Percentiles rank a stretch among this genome's conserved stretches.
These are phyloP conservation scores for Hyperoplus lanceolatus DNA, from an alignment of 2,797 vertebrate species.

Conservation along the genomic window DNA sequence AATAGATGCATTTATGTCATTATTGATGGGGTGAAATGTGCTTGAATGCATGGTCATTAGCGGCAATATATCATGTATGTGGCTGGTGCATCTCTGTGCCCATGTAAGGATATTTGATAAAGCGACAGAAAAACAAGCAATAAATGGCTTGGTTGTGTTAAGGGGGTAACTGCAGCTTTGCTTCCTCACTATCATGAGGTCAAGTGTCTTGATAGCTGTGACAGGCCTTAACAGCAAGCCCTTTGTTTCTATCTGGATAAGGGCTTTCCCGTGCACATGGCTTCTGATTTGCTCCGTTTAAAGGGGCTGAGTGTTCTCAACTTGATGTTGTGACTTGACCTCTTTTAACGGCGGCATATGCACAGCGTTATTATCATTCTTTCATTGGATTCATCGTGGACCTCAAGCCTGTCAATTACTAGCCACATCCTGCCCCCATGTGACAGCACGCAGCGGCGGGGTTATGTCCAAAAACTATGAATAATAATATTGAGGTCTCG, in stretches of 20 bases:
- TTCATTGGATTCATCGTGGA: conserved; percentile 36
- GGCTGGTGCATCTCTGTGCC: background rate
- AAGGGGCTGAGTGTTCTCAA: conserved; percentile 51
- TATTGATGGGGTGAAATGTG: background rate
- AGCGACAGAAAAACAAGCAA: conserved; percentile 27
- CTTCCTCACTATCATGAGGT: conserved; percentile 63
- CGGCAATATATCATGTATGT: background rate
- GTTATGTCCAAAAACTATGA: conserved; percentile 48
- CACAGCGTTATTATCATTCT: background rate
- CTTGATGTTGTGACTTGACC: conserved; percentile 47
- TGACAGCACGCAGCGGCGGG: conserved; percentile 26
- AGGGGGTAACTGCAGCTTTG: conserved; percentile 27
- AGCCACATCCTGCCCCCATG: conserved; percentile 14
- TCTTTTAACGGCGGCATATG: conserved; percentile 41
- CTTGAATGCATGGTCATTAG: background rate
- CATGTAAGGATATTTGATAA: conserved; percentile 35
- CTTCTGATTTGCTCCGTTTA: conserved; percentile 68
- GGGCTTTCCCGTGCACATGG: conserved; percentile 52
- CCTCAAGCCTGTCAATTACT: conserved; percentile 60
- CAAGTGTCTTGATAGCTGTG: conserved; percentile 61
- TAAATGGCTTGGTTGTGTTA: conserved; percentile 60
- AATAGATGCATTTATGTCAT: background rate
- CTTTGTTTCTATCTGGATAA: conserved; percentile 59
- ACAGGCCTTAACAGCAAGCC: conserved; percentile 56
- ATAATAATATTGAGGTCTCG: conserved; percentile 59